Base-by-base conservation (phyloP, 2,797 vertebrate species). In the Poliocrania exsul region DNA sequence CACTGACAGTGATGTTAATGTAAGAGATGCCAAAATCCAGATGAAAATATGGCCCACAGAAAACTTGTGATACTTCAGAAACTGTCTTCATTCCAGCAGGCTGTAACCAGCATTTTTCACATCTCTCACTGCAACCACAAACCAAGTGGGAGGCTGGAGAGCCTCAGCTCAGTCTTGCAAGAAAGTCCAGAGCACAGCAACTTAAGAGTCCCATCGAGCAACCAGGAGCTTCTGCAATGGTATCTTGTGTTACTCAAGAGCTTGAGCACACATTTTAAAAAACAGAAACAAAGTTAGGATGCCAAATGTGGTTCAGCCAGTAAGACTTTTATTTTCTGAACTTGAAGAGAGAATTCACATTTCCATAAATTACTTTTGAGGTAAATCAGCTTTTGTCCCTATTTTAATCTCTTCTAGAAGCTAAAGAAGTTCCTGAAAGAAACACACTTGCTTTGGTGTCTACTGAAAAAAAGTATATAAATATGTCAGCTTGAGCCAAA, bases 361-460 rank as follows among this genome's bases (percentile, higher is more conserved):
- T 24, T 62, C 44, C 16, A 11, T n/a, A 54, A 57, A 35, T 31
- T 54, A 19, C 28, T 74, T 56, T 3, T 23, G 49, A 81, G 21
- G 10, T 40, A 62, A 79, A 83, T 23, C n/a, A 46, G 5, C 25
- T 47, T 38, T 57, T 62, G 15, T 62, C 18, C 11, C 29, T 73
- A 2, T 64, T 91, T 79, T 64, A 37, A 33, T 64, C 31, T 71
- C 23, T 31, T 21, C 7, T 40, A 51, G 74, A 78, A 86, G 6
- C 4, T 44, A 44, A 84, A 66, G 18, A 54, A 51, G 21, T 29
- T 86, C 28, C 26, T 81, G 21, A 53, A 78, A 91, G 28, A 79
- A 85, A 64, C 6, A 38, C 0, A 2, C 11, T 57, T 46, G 46
- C n/a, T 58, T 0, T 24, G 17, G 3, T 7, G 5, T 13, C 26